phyloP scores from a whole-genome alignment of 2,113 vertebrate genomes.

The Nibea coibor region DNA sequence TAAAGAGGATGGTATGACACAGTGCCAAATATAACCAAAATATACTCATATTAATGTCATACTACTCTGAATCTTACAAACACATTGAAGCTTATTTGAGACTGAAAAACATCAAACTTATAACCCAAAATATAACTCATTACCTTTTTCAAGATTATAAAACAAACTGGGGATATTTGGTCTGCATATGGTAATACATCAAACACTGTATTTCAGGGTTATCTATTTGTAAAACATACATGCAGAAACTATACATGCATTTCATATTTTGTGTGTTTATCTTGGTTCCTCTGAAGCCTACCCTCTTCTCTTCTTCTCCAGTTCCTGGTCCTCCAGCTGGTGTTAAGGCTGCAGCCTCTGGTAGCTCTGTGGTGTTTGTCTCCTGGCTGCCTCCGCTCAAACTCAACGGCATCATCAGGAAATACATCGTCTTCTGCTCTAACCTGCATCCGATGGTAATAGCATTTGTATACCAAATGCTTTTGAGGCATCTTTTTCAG shows the following conservation, averaged over 20 bases:
- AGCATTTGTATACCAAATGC: conserved; percentile 67
- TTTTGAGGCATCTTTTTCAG: neutral
- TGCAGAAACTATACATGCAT: neutral
- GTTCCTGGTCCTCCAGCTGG: conserved; percentile 97
- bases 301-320: conserved; percentile 58
- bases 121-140: neutral
- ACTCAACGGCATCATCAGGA: conserved; percentile 96
- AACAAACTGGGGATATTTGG: neutral
- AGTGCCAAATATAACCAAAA: neutral
- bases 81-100: neutral
- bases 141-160: neutral
- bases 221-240: neutral
- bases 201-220: neutral
- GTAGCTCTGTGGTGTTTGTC: conserved; percentile 93
- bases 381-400: conserved; percentile 98
- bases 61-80: neutral
- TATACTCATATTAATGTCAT: neutral
- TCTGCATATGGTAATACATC: neutral
- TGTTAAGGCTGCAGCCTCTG: conserved; percentile 95
- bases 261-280: neutral
- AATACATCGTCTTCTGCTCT: conserved; percentile 98
- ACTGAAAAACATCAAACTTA: neutral
- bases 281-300: neutral
- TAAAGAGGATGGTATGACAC: conserved; percentile 94
- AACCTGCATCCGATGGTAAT: conserved; percentile 96